phyloP scores from a whole-genome alignment of 2,797 vertebrate genomes.

The Semotilus atromaculatus region DNA sequence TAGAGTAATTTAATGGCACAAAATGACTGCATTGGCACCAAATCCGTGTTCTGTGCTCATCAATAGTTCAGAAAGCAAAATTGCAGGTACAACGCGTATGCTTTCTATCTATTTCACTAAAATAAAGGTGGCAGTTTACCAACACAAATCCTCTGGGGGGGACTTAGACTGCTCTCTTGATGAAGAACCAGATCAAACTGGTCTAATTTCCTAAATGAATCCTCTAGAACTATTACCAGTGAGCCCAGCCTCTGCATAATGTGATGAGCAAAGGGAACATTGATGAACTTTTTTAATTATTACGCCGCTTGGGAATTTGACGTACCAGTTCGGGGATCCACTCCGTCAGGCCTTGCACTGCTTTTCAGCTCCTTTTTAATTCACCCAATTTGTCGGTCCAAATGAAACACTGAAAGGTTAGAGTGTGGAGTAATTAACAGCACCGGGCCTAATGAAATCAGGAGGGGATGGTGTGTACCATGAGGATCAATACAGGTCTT shows the following conservation, averaged over 20 bases:
- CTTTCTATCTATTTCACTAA: constrained; percentile 36
- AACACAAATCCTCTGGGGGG: constrained; percentile 41
- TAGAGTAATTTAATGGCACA: constrained; percentile 73
- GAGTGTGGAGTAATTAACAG: constrained; percentile 91
- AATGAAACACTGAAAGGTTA: constrained; percentile 92
- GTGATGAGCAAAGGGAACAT: constrained; percentile 78
- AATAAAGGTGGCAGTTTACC: constrained; percentile 47
- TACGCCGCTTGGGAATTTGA: constrained; percentile 75
- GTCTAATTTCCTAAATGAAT: constrained; percentile 75
- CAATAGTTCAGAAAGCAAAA: not conserved
- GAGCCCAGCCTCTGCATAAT: constrained; percentile 76
- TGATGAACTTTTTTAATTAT: constrained; percentile 78
- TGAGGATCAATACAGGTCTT: constrained; percentile 84
- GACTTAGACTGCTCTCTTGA: constrained; percentile 51
- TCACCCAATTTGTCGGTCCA: constrained; percentile 90
- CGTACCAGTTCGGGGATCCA: constrained; percentile 63
- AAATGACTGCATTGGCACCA: constrained; percentile 68
- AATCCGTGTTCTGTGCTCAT: constrained; percentile 66
- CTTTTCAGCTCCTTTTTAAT: constrained; percentile 81
- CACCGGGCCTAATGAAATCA: constrained; percentile 85
- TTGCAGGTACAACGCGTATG: not conserved
- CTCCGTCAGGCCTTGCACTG: constrained; percentile 64
- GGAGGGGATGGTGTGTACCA: constrained; percentile 80
- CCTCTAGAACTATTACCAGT: constrained; percentile 74
- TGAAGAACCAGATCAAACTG: constrained; percentile 67